Base-by-base conservation (phyloP, 2,113 vertebrate genomes). In the Planiliza haematocheilus region DNA sequence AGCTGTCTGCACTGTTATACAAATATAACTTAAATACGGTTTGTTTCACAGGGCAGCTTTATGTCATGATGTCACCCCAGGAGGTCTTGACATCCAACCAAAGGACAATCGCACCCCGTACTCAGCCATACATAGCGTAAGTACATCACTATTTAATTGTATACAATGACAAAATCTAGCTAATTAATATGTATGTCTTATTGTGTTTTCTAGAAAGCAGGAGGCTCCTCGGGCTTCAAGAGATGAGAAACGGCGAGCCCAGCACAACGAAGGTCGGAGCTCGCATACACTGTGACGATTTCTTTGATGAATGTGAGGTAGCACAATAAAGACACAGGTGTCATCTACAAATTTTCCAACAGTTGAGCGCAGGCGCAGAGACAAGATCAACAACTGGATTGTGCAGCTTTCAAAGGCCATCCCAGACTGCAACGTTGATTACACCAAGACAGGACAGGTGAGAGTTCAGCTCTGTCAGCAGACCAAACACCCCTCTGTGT, bases 331-430 rank as follows among this genome's bases (percentile, higher is more conserved):
- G 7, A 12, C 49, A 14, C 12, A 1, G 14, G 7, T 8, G 17
- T 43, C 4, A 17, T 10, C 48, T 11, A n/a, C 0, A 24, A 17
- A 20, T 18, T 4, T 43, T 64, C 53, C 56, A 10, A 53, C 81
- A 98, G 97, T 98, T 83, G 97, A 97, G 82, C 95, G 96, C 20
- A 91, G 96, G 20, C 95, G 97, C 66, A 77, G 97, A 53, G 97
- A 98, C 89, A 97, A 98, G 85, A 98, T 98, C 70, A 97, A 98
- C 88, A 98, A 98, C 90, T 97, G 97, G 97, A 98, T 98, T 0
- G 97, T 98, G 75, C 96, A 97, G 90, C 94, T 98, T 18, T 98
- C 97, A 2, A 98, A 98, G 89, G 95, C 95, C 77, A 97, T 98
- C 89, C 97, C 96, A 0, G 96, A 98, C 90, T 97, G 97, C 76